These are phyloP conservation scores for Cantharis flavilabris DNA, from an alignment of 2,888 invertebrate genomes.

Conservation along the genomic window DNA sequence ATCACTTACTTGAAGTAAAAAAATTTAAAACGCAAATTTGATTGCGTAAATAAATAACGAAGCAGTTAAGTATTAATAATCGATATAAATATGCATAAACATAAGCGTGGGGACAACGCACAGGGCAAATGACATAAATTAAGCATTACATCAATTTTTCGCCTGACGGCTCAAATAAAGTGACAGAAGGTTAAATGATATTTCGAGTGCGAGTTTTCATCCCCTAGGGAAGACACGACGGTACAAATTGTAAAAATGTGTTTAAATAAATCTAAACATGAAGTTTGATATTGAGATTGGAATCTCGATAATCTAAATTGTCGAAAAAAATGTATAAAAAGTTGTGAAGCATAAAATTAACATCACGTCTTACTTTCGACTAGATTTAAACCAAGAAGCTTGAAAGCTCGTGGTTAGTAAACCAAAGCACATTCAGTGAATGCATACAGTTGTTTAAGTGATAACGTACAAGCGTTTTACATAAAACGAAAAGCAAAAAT, in stretches of 20 bases:
- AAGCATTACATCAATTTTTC: slow-evolving; percentile 57
- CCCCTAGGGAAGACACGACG: slow-evolving; percentile 22
- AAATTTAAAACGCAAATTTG: slow-evolving; percentile 49
- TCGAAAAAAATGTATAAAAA: background rate
- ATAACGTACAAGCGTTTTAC: background rate
- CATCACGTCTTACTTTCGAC: background rate
- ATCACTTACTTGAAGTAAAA: background rate
- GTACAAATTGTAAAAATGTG: background rate
- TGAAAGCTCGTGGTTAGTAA: background rate
- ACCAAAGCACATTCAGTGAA: background rate
- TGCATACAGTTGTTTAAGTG: background rate
- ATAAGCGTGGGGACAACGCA: slow-evolving; percentile 42
- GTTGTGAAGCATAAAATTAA: background rate
- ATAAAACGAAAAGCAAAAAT: background rate
- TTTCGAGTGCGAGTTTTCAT: slow-evolving; percentile 23
- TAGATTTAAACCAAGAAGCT: background rate
- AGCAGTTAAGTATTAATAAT: slow-evolving; percentile 50
- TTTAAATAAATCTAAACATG: background rate
- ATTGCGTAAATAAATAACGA: slow-evolving; percentile 41
- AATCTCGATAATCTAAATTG: background rate
- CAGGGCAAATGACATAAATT: slow-evolving; percentile 50
- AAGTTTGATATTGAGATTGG: background rate
- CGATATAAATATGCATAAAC: slow-evolving; percentile 40
- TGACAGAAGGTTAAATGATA: slow-evolving; percentile 55
- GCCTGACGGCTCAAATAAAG: slow-evolving; percentile 54